Evolutionary conservation across 2,888 invertebrate genomes (phyloP), one percentile per base, ranked within the genome.

Genomic region (Andricus quercusramuli): DNA sequence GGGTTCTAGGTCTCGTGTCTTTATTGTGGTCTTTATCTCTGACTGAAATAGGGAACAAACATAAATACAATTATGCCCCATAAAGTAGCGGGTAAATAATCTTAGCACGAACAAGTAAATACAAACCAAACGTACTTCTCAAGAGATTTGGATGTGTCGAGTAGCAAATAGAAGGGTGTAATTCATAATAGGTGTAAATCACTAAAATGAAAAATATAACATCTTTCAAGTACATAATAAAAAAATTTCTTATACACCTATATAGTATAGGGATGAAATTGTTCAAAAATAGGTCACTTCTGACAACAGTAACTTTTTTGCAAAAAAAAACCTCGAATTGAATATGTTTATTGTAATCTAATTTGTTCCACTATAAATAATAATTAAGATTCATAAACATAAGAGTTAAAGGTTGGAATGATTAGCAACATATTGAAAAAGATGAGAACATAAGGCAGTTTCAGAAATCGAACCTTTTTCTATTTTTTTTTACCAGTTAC

Each of bases 31-130:
- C 13, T 51, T 74, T 74, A 74, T 74, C 13, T 74, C n/a, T 51
- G 25, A 70, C 70, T 70, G 25, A 70, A 70, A 70, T 22, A 56
- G n/a, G 51, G 74, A 56, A 29, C 65, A 77, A 78, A 70, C 65
- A 77, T 82, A 78, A 79, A 82, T 66, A 80, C 17, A 47, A 47
- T 47, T 68, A 68, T 79, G 74, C 15, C 67, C 17, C 77, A 77
- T 65, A 77, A 80, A 80, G 70, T 65, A 70, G 64, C 59, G 74
- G 29, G 80, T 65, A 80, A 80, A 82, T 77, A 82, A 80, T 80
- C 62, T 22, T 62, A 37, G 37, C 62, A 68, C 62, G 67, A 80
- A 44, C 22, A 68, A 51, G 66, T 78, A 74, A 66, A 65, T 62
- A 68, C 76, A n/a, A 25, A 22, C 77, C 68, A 59, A 25, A 25